Evolutionary conservation across 2,888 invertebrate genomes (phyloP), one percentile per base, ranked within the genome.

Genomic region (Tubulanus polymorphus): DNA sequence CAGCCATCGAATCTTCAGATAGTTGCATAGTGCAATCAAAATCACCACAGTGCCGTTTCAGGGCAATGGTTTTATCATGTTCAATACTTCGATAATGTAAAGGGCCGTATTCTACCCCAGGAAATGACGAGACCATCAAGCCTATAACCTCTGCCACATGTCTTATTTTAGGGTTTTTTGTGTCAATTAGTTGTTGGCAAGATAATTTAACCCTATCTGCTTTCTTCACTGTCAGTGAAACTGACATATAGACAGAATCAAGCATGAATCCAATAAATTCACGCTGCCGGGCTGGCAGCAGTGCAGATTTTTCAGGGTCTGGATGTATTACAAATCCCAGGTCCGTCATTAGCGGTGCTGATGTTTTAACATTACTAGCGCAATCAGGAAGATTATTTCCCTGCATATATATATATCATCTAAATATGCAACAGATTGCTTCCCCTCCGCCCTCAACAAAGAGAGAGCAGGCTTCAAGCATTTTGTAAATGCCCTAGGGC

Each of bases 31-130:
- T 47, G 30, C 48, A 12, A 5, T 25, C 41, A 28, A 46, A 52
- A 52, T 50, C 50, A 18, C 62, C 57, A 26, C 50, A 48, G 5
- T 35, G 6, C 23, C 27, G 6, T 48, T 49, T 55, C 26, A 62
- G 50, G 20, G 57, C 59, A 20, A 20, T 8, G 23, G 48, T 37
- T 54, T 62, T 62, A 12, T 12, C 50, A 12, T 45, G 47, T 57
- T 59, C 57, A 32, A 59, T 25, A 28, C 49, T 20, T 32, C 57
- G 48, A 37, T 61, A 59, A 49, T 47, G 49, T 12, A 62, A 29
- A 27, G 49, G 52, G 12, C 55, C 62, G 47, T 45, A 55, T 51
- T 55, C 55, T 6, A 62, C 57, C 26, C 55, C 62, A 3, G 57
- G 60, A 29, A 60, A 55, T 20, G 48, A 30, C 1, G 62, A 48